A percentile compares a stretch with the other conserved stretches of the same genome.
These are phyloP conservation scores for Adelges cooleyi DNA, from an alignment of 1,140 invertebrate species.

Conservation along the genomic window DNA sequence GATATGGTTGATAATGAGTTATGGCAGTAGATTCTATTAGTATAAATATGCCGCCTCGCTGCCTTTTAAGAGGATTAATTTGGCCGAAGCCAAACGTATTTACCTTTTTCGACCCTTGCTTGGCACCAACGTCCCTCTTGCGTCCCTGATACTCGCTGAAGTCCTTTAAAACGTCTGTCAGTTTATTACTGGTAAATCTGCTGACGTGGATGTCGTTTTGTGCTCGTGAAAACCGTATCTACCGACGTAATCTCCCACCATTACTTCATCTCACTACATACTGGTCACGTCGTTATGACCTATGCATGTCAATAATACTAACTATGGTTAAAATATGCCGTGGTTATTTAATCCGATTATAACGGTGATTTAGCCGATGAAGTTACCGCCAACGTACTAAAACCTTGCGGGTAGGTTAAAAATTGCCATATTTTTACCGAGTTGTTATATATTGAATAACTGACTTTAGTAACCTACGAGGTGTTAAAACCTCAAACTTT, in stretches of 20 bases:
- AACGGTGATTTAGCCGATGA: background rate
- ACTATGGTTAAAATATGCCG: background rate
- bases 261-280: background rate
- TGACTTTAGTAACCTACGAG: no score
- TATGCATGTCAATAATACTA: conserved; percentile 18
- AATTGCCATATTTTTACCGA: no score
- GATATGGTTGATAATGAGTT: conserved; percentile 22
- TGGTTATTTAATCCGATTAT: conserved; percentile 4
- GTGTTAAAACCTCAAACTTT: no score
- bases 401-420: no score
- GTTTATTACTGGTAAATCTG: conserved; percentile 23
- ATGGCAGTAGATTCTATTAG: conserved; percentile 21
- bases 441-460: no score
- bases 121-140: background rate
- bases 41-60: conserved; percentile 17
- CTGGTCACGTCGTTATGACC: background rate
- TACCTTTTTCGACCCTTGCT: conserved; percentile 25
- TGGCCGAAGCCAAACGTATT: conserved; percentile 26
- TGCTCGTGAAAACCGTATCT: background rate
- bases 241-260: background rate
- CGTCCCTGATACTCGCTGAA: background rate
- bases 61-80: conserved; percentile 27
- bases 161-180: conserved; percentile 25
- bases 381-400: no score
- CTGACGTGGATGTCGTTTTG: conserved; percentile 17